Percentiles rank a stretch among this genome's conserved stretches.
These are phyloP conservation scores for Leucania comma DNA, from an alignment of 2,888 invertebrate species.

Conservation along the genomic window DNA sequence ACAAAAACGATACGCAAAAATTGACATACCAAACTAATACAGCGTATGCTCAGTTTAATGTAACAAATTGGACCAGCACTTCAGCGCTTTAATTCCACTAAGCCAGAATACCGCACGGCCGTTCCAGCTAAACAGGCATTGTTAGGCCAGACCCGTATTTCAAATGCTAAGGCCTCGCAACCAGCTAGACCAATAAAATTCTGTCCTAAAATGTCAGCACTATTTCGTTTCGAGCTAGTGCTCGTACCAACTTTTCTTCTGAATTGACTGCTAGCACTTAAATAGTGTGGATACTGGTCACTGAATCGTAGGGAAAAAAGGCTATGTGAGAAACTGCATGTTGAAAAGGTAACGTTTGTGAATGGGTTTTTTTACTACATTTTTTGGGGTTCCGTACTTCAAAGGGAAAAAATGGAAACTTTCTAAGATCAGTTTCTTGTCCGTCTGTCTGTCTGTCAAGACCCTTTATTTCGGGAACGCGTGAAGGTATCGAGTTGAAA, in stretches of 20 bases:
- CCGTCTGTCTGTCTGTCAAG: no score
- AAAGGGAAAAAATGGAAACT: no score
- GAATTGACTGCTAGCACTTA: slow-evolving; percentile 30
- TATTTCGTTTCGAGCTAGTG: slow-evolving; percentile 45
- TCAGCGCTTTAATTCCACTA: slow-evolving; percentile 32
- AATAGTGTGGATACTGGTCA: slow-evolving; percentile 20
- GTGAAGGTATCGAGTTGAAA: no score
- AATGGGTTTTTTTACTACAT: neutral
- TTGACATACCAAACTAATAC: neutral
- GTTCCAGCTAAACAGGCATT: slow-evolving; percentile 43
- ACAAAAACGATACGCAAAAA: neutral
- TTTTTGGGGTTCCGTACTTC: no score
- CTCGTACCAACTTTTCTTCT: slow-evolving; percentile 28
- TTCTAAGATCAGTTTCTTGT: no score
- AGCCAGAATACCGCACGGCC: slow-evolving; percentile 42
- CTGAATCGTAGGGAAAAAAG: neutral
- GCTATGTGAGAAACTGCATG: neutral
- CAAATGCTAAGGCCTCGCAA: slow-evolving; percentile 59
- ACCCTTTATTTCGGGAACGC: no score
- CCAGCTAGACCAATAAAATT: slow-evolving; percentile 57
- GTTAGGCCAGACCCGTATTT: slow-evolving; percentile 46
- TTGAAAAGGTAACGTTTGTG: neutral
- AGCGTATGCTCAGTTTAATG: slow-evolving; percentile 26
- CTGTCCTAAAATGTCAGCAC: slow-evolving; percentile 62
- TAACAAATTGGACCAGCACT: slow-evolving; percentile 25